Percentiles rank a stretch among this genome's conserved stretches.
These are phyloP conservation scores for Oophaga pumilio DNA, from an alignment of 2,113 vertebrate species.

Conservation along the genomic window DNA sequence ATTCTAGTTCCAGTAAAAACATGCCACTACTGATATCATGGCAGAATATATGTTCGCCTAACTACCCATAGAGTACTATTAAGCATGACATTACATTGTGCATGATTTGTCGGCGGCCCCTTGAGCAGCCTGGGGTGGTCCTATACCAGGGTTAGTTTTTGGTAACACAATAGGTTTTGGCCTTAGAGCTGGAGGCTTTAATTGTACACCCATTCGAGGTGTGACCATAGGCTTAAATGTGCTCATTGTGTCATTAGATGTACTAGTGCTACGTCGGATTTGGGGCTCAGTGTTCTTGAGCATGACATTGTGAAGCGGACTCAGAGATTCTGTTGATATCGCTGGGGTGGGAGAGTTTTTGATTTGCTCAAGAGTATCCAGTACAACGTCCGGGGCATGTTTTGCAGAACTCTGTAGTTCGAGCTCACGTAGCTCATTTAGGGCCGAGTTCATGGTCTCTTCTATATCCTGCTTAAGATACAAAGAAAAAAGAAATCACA, in stretches of 20 bases:
- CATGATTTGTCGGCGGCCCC: constrained; percentile 94
- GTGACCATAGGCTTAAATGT: constrained; percentile 93
- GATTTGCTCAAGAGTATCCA: constrained; percentile 95
- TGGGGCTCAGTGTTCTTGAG: constrained; percentile 82
- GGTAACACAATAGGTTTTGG: constrained; percentile 94
- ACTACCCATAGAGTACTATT: constrained; percentile 56
- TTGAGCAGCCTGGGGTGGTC: constrained; percentile 80
- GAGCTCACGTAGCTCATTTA: constrained; percentile 94
- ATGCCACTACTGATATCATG: constrained; percentile 64
- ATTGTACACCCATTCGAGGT: constrained; percentile 94
- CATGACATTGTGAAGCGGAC: constrained; percentile 81
- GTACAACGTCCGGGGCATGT: constrained; percentile 92
- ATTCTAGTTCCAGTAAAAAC: constrained; percentile 73
- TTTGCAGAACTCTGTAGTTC: constrained; percentile 95
- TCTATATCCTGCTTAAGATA: constrained; percentile 88
- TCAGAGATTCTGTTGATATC: constrained; percentile 83
- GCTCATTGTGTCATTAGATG: constrained; percentile 92
- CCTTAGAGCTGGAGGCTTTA: constrained; percentile 91
- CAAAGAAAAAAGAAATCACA: constrained; percentile 49
- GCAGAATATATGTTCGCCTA: constrained; percentile 1
- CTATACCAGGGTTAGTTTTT: constrained; percentile 82
- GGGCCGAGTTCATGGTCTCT: constrained; percentile 96
- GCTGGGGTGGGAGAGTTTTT: constrained; percentile 77
- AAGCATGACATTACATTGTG: constrained; percentile 82
- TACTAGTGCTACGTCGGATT: constrained; percentile 89